Base-by-base conservation (phyloP, 2,888 invertebrate species). In the Pollenia griseotomentosa region DNA sequence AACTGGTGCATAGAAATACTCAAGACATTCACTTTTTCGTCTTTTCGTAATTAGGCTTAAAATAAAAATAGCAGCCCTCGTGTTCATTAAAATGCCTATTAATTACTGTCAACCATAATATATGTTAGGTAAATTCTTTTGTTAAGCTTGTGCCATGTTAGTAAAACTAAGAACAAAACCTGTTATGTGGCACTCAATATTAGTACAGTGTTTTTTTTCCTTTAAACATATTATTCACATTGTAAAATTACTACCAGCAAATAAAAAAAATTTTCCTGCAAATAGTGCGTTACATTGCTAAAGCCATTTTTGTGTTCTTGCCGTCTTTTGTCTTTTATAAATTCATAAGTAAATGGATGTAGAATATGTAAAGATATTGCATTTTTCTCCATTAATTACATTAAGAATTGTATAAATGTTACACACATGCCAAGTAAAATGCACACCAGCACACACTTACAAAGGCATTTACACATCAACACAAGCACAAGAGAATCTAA, bases 361-460 rank as follows among this genome's bases (percentile, higher is more conserved):
- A 42, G 2, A 63, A 23, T 19, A 68, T 59, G 44, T 57, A 66
- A 77, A 71, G 40, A 78, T 59, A 78, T 66, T 77, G 77, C 77
- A 78, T 55, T 83, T 71, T 71, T 16, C 63, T 33, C 23, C 71
- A 78, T 73, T 78, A 83, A 83, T 78, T 73, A 71, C 57, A 78
- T 78, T 44, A 71, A 78, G 71, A 57, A 83, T 71, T 63, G 71
- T 77, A 19, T 55, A 78, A 63, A 77, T 75, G 70, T 75, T 51
- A 53, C 53, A 66, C n/a, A 57, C 11, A 65, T 11, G 44, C 23
- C 7, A 44, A 23, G 9, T 16, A 61, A 48, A 19, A 70, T 23
- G 23, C n/a, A 23, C 55, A 19, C 14, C 53, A 7, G 3, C 63
- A 63, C 5, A 61, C 19, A 59, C 44, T 53, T 44, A 19, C 9